These are phyloP conservation scores for Epizoanthus ramosus DNA, from an alignment of 92 coral and sea anemone genomes.

Conservation along the genomic window DNA sequence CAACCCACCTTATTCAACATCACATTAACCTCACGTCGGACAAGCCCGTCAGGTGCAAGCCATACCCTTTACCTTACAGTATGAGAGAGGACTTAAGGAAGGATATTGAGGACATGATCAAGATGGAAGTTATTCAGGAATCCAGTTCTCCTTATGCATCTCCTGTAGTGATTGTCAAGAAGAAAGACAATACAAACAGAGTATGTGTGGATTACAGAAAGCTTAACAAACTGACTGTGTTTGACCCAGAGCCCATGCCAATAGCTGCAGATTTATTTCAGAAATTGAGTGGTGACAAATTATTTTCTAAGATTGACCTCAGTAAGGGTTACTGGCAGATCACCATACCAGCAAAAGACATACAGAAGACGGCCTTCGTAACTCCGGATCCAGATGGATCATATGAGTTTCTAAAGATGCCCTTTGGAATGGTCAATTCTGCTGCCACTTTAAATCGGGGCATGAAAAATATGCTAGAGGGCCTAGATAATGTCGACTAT, in stretches of 20 bases:
- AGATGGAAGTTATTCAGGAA: slow-evolving; percentile 59
- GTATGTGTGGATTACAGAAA: slow-evolving; percentile 58
- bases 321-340: slow-evolving; percentile 58
- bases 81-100: background rate
- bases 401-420: slow-evolving; percentile 52
- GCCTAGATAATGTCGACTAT: background rate
- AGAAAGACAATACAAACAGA: slow-evolving; percentile 47
- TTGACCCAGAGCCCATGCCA: slow-evolving; percentile 51
- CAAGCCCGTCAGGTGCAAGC: no score
- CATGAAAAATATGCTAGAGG: no score
- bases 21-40: no score
- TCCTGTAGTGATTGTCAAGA: slow-evolving; percentile 56
- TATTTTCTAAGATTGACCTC: slow-evolving; percentile 36
- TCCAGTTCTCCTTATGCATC: slow-evolving; percentile 58
- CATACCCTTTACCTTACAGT: no score
- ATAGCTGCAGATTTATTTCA: slow-evolving; percentile 46
- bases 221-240: slow-evolving; percentile 49
- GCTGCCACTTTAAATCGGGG: slow-evolving; percentile 53
- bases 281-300: slow-evolving; percentile 39
- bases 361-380: slow-evolving; percentile 39
- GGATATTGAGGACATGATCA: slow-evolving; percentile 49
- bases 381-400: slow-evolving; percentile 41
- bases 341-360: slow-evolving; percentile 29
- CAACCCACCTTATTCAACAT: no score
- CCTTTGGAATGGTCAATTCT: slow-evolving; percentile 45